Base-by-base conservation (phyloP, 2,113 vertebrate genomes). In the Stegastes partitus region DNA sequence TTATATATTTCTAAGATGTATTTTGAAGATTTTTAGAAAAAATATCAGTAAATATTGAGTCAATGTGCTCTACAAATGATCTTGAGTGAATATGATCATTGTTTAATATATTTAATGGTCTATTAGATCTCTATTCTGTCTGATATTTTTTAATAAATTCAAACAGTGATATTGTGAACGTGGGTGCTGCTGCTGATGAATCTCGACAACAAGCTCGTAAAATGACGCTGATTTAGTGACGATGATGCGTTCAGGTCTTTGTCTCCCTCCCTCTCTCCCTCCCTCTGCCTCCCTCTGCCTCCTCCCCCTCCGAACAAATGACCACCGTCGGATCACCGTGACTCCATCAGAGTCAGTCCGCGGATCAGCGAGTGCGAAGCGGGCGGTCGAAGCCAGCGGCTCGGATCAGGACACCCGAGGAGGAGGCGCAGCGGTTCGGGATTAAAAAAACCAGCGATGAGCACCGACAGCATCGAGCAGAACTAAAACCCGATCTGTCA, bases 211-310 rank as follows among this genome's bases (percentile, higher is more conserved):
- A 64, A 2, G 22, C 22, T 57, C 0, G 50, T 1, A 61, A 26
- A 62, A 74, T 18, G 63, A 81, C 12, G 57, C 50, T 77, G 50
- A 55, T 63, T 81, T 8, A 3, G 34, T 50, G 68, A 49, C 53
- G 72, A 39, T 81, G 81, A 70, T 82, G 69, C 53, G 47, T 74
- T 83, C 11, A 28, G 53, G 39, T 70, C 85, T 89, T 87, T 90
- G 76, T 87, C 74, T 76, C 74, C 44, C 67, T 66, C 66, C 18
- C 34, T 42, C 25, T 18, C 15, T 56, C 49, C 45, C 39, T 70
- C 51, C 68, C 67, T 61, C 68, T 51, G 31, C 5, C 69, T 71
- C 56, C 0, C 57, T 49, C 62, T 69, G 70, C 74, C 76, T 77
- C 83, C 82, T 81, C 79, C 89, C 70, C 79, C 62, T 58, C 49